Evolutionary conservation across 2,888 invertebrate species (phyloP), one percentile per base, ranked within the genome.

Genomic region (Erebia ligea): DNA sequence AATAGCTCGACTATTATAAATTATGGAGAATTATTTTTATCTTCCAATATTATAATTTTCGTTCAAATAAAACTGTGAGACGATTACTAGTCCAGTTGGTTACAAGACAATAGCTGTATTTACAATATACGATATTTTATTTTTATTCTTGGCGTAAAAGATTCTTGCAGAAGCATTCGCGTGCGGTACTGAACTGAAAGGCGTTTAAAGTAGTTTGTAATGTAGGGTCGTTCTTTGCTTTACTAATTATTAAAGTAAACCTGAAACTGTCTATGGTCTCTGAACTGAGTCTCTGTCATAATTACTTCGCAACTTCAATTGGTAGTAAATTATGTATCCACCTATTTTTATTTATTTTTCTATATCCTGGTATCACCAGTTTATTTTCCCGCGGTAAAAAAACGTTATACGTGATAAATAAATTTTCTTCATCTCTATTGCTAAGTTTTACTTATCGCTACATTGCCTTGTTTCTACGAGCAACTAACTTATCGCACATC

Each of bases 21-120:
- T 86, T 85, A 85, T 81, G 82, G 78, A 79, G 79, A 81, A 82
- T 83, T 80, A 79, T 78, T 79, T 75, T 81, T 84, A 86, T 86
- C 85, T 80, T 59, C 73, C 77, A 81, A 34, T 34, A 34, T 82
- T 84, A 81, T 80, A 79, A 81, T 83, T 82, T 80, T 72, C 52
- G 73, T 72, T 77, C 74, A 73, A 73, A 76, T 78, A 80, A 78
- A 81, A 79, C 79, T 80, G 76, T 80, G 79, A 77, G 48, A 8
- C 21, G n/a, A 50, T 56, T 48, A 67, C 42, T 45, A 21, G 67
- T 57, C 48, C n/a, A 34, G 57, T 61, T 59, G 11, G 11, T 11
- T 5, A 11, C 0, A 48, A 59, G 11, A 50, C 63, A 63, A 63
- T 63, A 40, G 45, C n/a, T n/a, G 25, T 63, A 63, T 63, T 63